Base-by-base conservation (phyloP, 1,140 invertebrate genomes). In the Liolophura sinensis region DNA sequence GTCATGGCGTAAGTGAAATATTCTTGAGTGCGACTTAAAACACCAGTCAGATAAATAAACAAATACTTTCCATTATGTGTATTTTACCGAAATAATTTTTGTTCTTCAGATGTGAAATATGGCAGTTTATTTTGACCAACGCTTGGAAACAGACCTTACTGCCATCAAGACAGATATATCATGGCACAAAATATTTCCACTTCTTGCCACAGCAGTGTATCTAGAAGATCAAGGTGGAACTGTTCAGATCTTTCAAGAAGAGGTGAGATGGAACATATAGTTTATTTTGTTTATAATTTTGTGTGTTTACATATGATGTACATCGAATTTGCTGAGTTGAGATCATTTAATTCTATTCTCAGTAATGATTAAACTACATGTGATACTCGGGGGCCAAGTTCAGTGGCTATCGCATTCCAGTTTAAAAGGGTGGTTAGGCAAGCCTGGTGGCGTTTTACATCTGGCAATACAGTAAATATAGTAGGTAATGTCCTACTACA, bases 211-310 rank as follows among this genome's bases (percentile, higher is more conserved):
- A 50, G 91, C 92, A 16, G 91, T 92, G 4, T 95, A 91, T 82
- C 92, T 91, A 74, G 91, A 94, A 83, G 92, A 94, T 66, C 91
- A 89, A 77, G 94, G 94, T 46, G 94, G 94, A 67, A 91, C 91
- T 70, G 91, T 96, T 1, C 92, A 89, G 62, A 90, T 98, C 68
- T 95, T 94, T 78, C 91, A 94, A 78, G 94, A 96, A 86, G 88
- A 90, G 80, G 92, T 93, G 85, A 85, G 86, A 82, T 48, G 58
- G n/a, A 1, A 49, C 16, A 18, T 65, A 31, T 58, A 15, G 15
- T 60, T 31, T 60, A 27, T 18, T 46, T 22, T 57, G 16, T 52
- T 27, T 49, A 14, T 14, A 31, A 20, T 24, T 3, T 60, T 47
- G 18, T 24, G 0, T 16, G 47, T 46, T 0, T 16, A 48, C 16